Conservation (phyloP, 2,113 vertebrate genomes). For the Struthio camelus region DNA sequence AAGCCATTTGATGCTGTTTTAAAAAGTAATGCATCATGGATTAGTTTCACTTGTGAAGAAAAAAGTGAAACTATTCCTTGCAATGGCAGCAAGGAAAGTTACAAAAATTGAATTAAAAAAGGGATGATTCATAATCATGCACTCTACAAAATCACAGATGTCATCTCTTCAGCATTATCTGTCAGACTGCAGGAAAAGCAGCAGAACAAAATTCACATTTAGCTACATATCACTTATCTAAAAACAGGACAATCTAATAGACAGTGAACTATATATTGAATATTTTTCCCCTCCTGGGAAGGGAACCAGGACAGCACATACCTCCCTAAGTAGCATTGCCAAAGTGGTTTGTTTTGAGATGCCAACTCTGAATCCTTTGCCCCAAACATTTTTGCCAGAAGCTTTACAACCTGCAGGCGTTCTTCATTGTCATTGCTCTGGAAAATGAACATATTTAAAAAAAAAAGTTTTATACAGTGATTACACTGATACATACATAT, state of each 20-base stretch:
- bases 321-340: constrained; percentile 99
- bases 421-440: constrained; percentile 99
- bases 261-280: neutral
- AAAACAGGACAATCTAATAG: neutral
- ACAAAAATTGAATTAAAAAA: neutral
- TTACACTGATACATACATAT: neutral
- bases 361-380: constrained; percentile 97
- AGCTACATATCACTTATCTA: neutral
- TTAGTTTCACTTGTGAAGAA: neutral
- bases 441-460: constrained; percentile 22
- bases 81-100: neutral
- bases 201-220: neutral
- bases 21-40: neutral
- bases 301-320: constrained; percentile 59
- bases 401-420: constrained; percentile 95
- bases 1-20: neutral
- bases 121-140: neutral
- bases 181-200: neutral
- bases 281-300: neutral
- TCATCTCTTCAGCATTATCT: neutral
- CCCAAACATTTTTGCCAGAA: constrained; percentile 99
- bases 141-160: neutral
- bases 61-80: neutral
- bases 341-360: constrained; percentile 97
- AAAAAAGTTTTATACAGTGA: neutral